Evolutionary conservation across 2,888 invertebrate species (phyloP).

Genomic region (Apotomis betuletana): DNA sequence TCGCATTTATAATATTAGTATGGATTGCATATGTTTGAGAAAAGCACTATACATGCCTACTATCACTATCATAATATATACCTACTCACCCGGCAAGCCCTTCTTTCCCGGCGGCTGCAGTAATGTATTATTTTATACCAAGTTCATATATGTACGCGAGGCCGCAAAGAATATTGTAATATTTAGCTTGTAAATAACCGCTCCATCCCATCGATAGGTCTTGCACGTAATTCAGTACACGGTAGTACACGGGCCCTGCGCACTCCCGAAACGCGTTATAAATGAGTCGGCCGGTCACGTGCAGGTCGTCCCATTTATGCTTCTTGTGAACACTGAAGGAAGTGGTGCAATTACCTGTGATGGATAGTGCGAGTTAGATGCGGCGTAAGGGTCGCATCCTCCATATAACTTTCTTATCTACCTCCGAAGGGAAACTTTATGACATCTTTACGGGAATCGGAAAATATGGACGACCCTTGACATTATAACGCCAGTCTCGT

Average conservation of each 20-base stretch:
- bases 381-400: slow-evolving; percentile 68
- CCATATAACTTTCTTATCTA: slow-evolving; percentile 78
- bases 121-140: too few species aligned
- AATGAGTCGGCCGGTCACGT: slow-evolving; percentile 73
- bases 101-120: too few species aligned
- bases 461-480: slow-evolving; percentile 73
- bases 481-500: slow-evolving; percentile 65
- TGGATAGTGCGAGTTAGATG: slow-evolving; percentile 75
- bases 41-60: too few species aligned
- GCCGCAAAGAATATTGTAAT: background rate
- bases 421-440: slow-evolving; percentile 74
- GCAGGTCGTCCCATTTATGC: slow-evolving; percentile 72
- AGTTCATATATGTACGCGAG: too few species aligned
- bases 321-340: slow-evolving; percentile 75
- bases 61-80: too few species aligned
- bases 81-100: too few species aligned
- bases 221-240: slow-evolving; percentile 15
- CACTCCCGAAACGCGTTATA: slow-evolving; percentile 60
- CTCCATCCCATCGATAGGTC: slow-evolving; percentile 13
- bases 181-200: slow-evolving; percentile 2
- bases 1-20: too few species aligned
- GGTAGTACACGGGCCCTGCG: slow-evolving; percentile 22
- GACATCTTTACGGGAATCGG: slow-evolving; percentile 76
- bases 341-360: slow-evolving; percentile 77
- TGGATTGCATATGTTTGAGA: too few species aligned